phyloP scores from a whole-genome alignment of 2,113 vertebrate species.

The Scortum barcoo region DNA sequence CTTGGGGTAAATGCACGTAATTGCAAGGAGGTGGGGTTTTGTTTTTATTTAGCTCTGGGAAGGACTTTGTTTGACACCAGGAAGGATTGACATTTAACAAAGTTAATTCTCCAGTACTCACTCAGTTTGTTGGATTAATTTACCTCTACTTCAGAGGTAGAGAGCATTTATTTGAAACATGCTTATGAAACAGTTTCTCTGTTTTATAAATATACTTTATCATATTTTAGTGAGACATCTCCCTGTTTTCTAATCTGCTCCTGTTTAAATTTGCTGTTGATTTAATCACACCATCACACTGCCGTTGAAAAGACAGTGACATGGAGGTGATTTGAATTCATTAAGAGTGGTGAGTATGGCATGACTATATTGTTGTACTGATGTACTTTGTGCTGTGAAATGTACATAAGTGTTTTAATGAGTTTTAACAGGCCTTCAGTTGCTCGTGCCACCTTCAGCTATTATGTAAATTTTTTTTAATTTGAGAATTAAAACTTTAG shows the following conservation, averaged over 20 bases:
- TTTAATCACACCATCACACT: neutral
- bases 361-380: neutral
- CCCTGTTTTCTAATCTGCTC: neutral
- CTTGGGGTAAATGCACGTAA: neutral
- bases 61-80: neutral
- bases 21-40: neutral
- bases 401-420: neutral
- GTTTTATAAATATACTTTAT: neutral
- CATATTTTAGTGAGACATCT: neutral
- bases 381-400: neutral
- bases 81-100: neutral
- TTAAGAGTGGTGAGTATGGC: neutral
- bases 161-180: neutral
- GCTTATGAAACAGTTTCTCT: neutral
- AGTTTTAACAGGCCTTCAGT: neutral
- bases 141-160: neutral
- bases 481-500: neutral
- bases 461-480: neutral
- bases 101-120: neutral
- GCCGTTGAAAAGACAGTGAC: neutral
- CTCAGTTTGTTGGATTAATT: neutral
- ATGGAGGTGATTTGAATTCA: neutral
- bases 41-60: constrained; percentile 12
- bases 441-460: neutral
- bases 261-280: neutral